Evolutionary conservation across 2,113 vertebrate genomes (phyloP), one percentile per base, ranked within the genome.

Genomic region (Pachyramphus minor): DNA sequence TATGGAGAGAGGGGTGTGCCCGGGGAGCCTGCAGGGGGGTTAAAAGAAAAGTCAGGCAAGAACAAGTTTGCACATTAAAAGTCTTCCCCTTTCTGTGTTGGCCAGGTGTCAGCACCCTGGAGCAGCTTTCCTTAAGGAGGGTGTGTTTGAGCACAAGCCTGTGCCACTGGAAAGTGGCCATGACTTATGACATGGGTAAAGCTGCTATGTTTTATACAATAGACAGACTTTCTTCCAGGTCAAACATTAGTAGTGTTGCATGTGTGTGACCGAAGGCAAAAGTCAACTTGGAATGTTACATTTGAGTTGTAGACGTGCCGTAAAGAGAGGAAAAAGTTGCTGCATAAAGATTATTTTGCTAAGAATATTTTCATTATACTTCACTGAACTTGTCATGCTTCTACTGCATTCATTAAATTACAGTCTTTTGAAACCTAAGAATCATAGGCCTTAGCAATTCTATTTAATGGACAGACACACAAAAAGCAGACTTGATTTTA

Each of bases 401-500:
- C 68, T 53, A 27, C 6, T 58, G 7, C 33, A n/a, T 35, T 76
- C 12, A 30, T n/a, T 42, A 44, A 81, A 35, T 78, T 78, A 73
- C 19, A 85, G 20, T 11, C 14, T 77, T 88, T 14, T 66, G 55
- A 60, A 58, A 59, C 35, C 17, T 56, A 50, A 47, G n/a, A 69
- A 86, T 78, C 14, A 22, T 13, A 75, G 0, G 12, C n/a, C 59
- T 75, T 74, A 80, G 9, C 12, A 56, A 68, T 78, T 79, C 47
- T 84, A 13, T 78, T 44, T 82, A 68, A 83, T 25, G 39, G n/a
- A 6, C 23, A 86, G 27, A 28, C 2, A 11, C 23, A 71, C 11
- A 84, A n/a, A 19, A 76, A 93, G 7, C 21, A 80, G 20, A 73
- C 72, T 49, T 84, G 52, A 86, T 73, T 92, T 97, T 96, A 98